Percentiles rank a stretch among this genome's conserved stretches.
phyloP scores from a whole-genome alignment of 2,113 vertebrate species.

The Origma solitaria region DNA sequence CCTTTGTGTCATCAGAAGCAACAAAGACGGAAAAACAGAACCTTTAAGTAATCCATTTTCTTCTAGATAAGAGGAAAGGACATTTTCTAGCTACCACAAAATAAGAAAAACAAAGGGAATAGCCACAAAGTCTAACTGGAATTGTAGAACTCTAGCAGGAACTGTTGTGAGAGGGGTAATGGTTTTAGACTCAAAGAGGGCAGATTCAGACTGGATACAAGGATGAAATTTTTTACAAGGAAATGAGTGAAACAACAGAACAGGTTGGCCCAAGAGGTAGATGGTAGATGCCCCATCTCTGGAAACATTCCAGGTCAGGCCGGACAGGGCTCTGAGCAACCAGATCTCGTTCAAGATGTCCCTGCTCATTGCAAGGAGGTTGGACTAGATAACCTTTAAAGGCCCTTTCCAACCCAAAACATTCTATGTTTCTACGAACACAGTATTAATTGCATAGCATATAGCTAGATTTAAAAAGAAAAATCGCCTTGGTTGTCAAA shows the following conservation, averaged over 20 bases:
- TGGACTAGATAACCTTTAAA: not conserved
- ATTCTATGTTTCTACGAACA: not conserved
- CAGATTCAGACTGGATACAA: not conserved
- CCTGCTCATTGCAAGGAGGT: not conserved
- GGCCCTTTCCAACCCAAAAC: not conserved
- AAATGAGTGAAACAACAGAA: not conserved
- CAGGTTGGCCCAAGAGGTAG: not conserved
- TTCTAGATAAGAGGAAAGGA: not conserved
- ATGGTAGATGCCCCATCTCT: not conserved
- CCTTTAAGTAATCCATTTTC: not conserved
- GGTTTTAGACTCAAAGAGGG: not conserved
- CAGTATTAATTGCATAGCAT: not conserved
- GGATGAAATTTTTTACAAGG: not conserved
- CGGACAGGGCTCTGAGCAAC: rapidly evolving
- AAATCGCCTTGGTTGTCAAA: not conserved
- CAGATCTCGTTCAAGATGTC: not conserved
- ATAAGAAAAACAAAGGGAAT: not conserved
- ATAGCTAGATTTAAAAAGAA: not conserved
- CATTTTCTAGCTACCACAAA: not conserved
- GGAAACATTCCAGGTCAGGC: not conserved
- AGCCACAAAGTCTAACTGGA: not conserved
- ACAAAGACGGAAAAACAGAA: not conserved
- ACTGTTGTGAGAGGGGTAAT: not conserved
- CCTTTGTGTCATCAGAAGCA: not conserved
- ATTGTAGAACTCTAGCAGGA: not conserved